phyloP scores from a whole-genome alignment of 1,140 invertebrate genomes.

The Pseudobourletiella spinata region DNA sequence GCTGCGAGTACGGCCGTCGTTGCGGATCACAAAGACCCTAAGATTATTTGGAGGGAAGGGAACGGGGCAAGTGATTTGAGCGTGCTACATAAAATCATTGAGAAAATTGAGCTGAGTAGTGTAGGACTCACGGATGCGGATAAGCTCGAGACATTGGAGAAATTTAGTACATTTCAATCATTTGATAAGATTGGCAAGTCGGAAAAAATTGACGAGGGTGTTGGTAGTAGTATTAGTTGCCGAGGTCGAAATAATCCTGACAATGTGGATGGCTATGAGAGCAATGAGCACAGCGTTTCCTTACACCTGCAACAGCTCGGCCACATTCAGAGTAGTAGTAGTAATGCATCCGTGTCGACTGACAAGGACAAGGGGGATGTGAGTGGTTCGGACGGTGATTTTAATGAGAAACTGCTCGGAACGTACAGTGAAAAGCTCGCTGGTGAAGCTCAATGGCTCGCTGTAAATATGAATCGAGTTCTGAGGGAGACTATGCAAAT shows the following conservation, averaged over 20 bases:
- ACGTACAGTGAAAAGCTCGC: not conserved
- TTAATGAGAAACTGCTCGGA: not conserved
- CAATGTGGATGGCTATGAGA: not conserved
- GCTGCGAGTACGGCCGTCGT: not conserved
- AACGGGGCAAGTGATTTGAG: constrained; percentile 2
- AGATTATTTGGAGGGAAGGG: not conserved
- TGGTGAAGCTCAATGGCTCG: constrained; percentile 1
- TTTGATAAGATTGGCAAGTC: not conserved
- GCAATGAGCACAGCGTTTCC: not conserved
- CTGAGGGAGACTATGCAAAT: constrained; percentile 1
- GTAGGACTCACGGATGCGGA: not conserved
- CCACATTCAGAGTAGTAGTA: no score
- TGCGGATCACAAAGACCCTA: not conserved
- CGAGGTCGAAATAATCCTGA: no score
- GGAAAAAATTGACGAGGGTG: not conserved
- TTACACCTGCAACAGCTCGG: not conserved
- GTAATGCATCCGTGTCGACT: not conserved
- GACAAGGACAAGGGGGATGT: not conserved
- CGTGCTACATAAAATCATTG: constrained; percentile 6
- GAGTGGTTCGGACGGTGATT: not conserved
- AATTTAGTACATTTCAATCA: not conserved
- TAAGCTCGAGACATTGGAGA: not conserved
- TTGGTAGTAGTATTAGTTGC: no score
- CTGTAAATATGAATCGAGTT: not conserved
- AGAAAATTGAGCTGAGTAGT: not conserved